Conservation (phyloP, 2,797 vertebrate genomes). For the Channallabes apus region DNA sequence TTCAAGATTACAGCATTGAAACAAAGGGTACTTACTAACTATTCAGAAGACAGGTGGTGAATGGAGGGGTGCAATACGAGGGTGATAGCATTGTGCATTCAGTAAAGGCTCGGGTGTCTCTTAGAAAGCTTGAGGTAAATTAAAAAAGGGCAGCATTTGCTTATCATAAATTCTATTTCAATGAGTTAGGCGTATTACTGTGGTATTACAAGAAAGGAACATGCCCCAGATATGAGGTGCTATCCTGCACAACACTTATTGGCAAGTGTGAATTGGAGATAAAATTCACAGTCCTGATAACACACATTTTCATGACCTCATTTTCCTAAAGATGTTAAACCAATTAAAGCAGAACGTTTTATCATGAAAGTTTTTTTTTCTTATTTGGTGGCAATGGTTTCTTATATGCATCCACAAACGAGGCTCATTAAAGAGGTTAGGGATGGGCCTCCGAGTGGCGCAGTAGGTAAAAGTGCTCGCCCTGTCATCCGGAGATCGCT, state of each 20-base stretch:
- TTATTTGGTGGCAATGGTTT: constrained; percentile 15
- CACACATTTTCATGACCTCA: neutral
- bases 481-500: no score
- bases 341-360: neutral
- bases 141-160: no score
- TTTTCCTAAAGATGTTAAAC: neutral
- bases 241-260: neutral
- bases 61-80: neutral
- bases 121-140: neutral
- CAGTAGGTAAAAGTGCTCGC: no score
- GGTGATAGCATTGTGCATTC: constrained; percentile 66
- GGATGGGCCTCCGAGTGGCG: no score
- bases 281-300: neutral
- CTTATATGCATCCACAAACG: neutral
- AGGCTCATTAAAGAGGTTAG: neutral
- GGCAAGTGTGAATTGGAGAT: neutral
- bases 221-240: neutral
- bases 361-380: constrained; percentile 11
- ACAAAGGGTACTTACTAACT: constrained; percentile 52
- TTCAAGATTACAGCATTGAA: constrained; percentile 64
- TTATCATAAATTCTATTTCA: neutral
- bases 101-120: constrained; percentile 61
- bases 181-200: neutral
- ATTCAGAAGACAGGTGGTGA: constrained; percentile 38
- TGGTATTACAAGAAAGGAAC: neutral